Base-by-base conservation (phyloP, 2,888 invertebrate genomes). In the Lepidochrysops patricia region DNA sequence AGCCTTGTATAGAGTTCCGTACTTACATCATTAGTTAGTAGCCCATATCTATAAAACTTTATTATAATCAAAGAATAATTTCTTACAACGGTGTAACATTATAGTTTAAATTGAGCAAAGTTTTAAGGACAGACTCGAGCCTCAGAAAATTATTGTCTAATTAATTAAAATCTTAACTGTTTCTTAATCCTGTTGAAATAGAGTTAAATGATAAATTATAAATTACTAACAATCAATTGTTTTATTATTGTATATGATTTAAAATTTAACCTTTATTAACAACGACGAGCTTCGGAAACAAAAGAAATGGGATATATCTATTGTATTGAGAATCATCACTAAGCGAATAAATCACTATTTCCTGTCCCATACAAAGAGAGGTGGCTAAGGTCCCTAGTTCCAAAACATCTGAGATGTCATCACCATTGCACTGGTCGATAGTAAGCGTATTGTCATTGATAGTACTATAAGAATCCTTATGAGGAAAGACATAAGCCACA, bases 401-500 rank as follows among this genome's bases (percentile, higher is more conserved):
- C 37, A 15, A 43, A 19, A 19, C 12, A 13, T 4, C 6, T 29
- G 2, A 19, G 12, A 23, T 43, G 29, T 19, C 27, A 26, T 50
- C 25, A 52, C 49, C 26, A 27, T 59, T 26, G 58, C 35, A 32
- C 34, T 34, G 13, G 13, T 43, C 50, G 50, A 27, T 60, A 61
- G 61, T 57, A 61, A 43, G 49, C 32, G 57, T 61, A 60, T 57
- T 62, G 58, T 65, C 61, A 66, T 58, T 66, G 66, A 67, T 64
- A 61, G 63, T 64, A 59, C 52, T 23, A 54, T 54, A 54, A 13
- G 15, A 34, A 12, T 43, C 26, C 61, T 64, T 61, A 67, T 64
- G 64, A 68, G 72, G 68, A 71, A 68, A 68, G 66, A 60, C 35
- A 60, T 62, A 64, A 61, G 61, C 49, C 66, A 68, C 67, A 67